Percentiles rank a stretch among this genome's conserved stretches.
These are phyloP conservation scores for Pollimyrus isidori DNA, from an alignment of 2,113 vertebrate species.

Conservation along the genomic window DNA sequence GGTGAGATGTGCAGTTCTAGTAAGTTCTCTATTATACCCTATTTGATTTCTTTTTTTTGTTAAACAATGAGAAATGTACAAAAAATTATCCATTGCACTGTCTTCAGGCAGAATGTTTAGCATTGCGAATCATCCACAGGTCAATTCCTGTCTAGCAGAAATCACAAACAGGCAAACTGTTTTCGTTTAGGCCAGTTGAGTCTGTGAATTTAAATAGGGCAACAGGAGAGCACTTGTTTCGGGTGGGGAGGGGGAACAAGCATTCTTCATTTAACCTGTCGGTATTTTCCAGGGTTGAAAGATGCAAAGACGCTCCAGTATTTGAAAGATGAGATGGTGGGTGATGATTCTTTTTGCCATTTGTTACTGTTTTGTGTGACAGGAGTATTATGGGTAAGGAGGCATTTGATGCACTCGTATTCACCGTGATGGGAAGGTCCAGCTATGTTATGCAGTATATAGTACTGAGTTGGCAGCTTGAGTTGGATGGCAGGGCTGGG, in stretches of 20 bases:
- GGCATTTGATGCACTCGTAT: conserved; percentile 21
- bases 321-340: conserved; percentile 19
- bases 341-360: conserved; percentile 27
- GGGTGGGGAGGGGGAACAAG: background rate
- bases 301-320: conserved; percentile 15
- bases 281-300: conserved; percentile 19
- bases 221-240: background rate
- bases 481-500: conserved; percentile 23
- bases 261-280: background rate
- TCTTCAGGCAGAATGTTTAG: background rate
- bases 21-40: background rate
- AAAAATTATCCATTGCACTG: background rate
- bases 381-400: conserved; percentile 18
- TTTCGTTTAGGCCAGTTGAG: background rate
- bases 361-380: conserved; percentile 25
- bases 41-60: conserved; percentile 7
- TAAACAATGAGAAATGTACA: background rate
- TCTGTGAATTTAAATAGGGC: background rate
- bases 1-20: background rate
- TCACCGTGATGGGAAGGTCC: conserved; percentile 27
- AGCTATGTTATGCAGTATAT: conserved; percentile 44
- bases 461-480: conserved; percentile 39
- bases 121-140: background rate
- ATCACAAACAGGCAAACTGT: background rate
- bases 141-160: background rate